Percentiles rank a stretch among this genome's conserved stretches.
phyloP scores from a whole-genome alignment of 2,797 vertebrate species.

The Craterocephalus amniculus region DNA sequence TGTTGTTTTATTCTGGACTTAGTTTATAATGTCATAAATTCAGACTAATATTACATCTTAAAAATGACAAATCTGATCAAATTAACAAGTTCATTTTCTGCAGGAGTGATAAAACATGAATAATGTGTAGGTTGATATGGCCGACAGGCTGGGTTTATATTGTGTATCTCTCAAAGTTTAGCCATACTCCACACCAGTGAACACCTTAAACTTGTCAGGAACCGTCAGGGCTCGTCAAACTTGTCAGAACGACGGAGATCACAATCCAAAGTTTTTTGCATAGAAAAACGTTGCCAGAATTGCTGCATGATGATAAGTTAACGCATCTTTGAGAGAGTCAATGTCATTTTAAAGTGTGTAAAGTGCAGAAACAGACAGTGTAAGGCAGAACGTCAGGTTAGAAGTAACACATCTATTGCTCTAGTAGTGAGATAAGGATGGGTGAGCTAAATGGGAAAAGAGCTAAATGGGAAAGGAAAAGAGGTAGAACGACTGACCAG shows the following conservation, averaged over 20 bases:
- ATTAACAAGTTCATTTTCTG: conserved; percentile 42
- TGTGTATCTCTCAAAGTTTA: conserved; percentile 11
- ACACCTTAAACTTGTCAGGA: conserved; percentile 26
- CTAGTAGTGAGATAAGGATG: conserved; percentile 43
- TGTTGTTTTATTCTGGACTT: conserved; percentile 45
- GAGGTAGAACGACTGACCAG: conserved; percentile 60
- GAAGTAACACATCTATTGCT: conserved; percentile 73
- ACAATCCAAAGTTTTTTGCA: conserved; percentile 73
- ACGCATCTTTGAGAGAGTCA: conserved; percentile 40
- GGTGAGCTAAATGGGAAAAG: conserved; percentile 17
- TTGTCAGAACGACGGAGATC: conserved; percentile 29
- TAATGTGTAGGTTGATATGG: conserved; percentile 50
- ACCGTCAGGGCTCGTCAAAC: conserved; percentile 5
- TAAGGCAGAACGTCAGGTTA: conserved; percentile 74
- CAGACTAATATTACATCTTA: conserved; percentile 59
- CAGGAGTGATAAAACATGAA: conserved; percentile 52
- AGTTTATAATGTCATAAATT: conserved; percentile 55
- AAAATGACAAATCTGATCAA: conserved; percentile 58
- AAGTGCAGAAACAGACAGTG: conserved; percentile 74
- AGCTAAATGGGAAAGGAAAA: conserved; percentile 31
- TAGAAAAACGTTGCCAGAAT: conserved; percentile 75
- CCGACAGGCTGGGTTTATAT: conserved; percentile 36
- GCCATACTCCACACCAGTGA: conserved; percentile 17
- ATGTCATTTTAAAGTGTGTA: conserved; percentile 61
- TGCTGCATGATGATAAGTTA: conserved; percentile 43